Evolutionary conservation across 2,113 vertebrate species (phyloP).

Genomic region (rat (Rattus norvegicus)): DNA sequence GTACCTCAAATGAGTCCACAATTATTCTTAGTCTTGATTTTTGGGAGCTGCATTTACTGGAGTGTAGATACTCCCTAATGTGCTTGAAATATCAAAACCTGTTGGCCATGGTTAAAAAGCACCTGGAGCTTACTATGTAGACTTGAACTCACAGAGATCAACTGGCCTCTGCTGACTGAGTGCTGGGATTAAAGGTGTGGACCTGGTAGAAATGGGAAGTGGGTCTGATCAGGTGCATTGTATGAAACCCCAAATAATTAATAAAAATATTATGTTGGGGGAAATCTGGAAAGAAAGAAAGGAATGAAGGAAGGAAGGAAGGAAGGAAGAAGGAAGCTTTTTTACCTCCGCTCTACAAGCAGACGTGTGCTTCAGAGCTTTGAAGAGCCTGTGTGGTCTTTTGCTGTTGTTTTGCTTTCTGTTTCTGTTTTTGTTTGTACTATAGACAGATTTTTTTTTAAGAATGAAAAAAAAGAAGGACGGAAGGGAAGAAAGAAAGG

Average conservation of each 20-base stretch:
- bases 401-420: too few relatives aligned
- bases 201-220: not conserved
- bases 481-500: not conserved
- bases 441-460: too few relatives aligned
- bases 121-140: not conserved
- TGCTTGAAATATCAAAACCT: not conserved
- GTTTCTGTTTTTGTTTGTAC: too few relatives aligned
- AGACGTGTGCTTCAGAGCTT: too few relatives aligned
- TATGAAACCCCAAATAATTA: not conserved
- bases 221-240: not conserved
- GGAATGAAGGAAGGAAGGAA: too few relatives aligned
- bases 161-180: not conserved
- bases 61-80: not conserved
- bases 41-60: not conserved
- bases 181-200: not conserved
- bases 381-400: too few relatives aligned
- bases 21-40: not conserved
- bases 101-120: not conserved
- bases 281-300: not conserved
- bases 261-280: not conserved
- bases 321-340: not conserved
- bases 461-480: not conserved
- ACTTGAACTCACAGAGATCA: not conserved
- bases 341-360: too few relatives aligned
- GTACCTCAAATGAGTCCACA: not conserved